phyloP scores from a whole-genome alignment of 1,140 invertebrate species.

The Acyrthosiphon pisum region DNA sequence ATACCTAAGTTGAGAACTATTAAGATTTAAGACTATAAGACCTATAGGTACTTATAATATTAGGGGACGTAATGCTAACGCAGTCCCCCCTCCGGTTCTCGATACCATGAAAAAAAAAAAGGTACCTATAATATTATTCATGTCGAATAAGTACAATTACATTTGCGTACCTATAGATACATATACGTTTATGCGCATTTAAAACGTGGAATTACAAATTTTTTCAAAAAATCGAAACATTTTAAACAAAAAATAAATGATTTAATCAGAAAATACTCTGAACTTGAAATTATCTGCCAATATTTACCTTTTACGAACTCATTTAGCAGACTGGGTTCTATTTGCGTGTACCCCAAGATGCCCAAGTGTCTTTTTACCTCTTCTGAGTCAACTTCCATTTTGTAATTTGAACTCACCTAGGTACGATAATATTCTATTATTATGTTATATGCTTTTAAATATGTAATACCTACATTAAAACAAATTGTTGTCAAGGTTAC shows the following conservation, averaged over 20 bases:
- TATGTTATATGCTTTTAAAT: neutral
- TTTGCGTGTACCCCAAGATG: slow-evolving; percentile 19
- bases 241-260: neutral
- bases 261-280: neutral
- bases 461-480: neutral
- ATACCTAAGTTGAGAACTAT: too few species aligned
- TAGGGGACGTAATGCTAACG: too few species aligned
- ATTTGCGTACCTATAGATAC: neutral
- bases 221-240: neutral
- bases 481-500: slow-evolving; percentile 27
- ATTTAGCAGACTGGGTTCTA: slow-evolving; percentile 32
- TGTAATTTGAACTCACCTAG: neutral
- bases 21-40: too few species aligned
- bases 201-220: neutral
- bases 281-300: neutral
- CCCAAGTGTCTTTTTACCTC: slow-evolving; percentile 46
- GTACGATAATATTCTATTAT: neutral
- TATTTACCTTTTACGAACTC: slow-evolving; percentile 42
- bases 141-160: neutral
- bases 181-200: neutral
- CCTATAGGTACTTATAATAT: too few species aligned
- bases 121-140: too few species aligned
- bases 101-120: too few species aligned
- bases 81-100: too few species aligned
- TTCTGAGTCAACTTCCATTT: slow-evolving; percentile 19